Evolutionary conservation across 2,797 vertebrate species (phyloP), one percentile per base, ranked within the genome.

Genomic region (Eulemur mongoz): DNA sequence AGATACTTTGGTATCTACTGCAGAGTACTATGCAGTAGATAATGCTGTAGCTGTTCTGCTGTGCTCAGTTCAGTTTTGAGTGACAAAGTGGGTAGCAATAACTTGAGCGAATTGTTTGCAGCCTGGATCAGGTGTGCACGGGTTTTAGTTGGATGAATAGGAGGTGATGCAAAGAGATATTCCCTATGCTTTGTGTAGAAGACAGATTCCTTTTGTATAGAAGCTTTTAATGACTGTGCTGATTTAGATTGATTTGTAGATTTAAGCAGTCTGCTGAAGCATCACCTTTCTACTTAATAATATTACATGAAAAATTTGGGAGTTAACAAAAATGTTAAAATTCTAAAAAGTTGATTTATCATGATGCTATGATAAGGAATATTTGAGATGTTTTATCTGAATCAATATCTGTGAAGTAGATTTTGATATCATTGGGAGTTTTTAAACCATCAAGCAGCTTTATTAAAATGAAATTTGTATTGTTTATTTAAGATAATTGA

Each of bases 401-500:
- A 79, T 91, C 38, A 22, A 4, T 89, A 8, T 85, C 38, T 67
- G 13, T 81, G 27, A 90, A 70, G 30, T 88, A 83, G 61, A 69
- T 72, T 52, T 78, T 93, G 61, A 22, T 85, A 25, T 40, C n/a
- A 18, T 69, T 59, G 52, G 30, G 59, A 54, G 22, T 89, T 92
- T 17, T 92, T 89, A 89, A 82, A 54, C 65, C 32, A 25, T 85
- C 27, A 69, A 65, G n/a, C 14, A 85, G 6, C 30, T 92, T 84
- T 94, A 59, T 35, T 95, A 89, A 94, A 88, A 73, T 93, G 48
- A 59, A 94, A 38, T 54, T 75, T 85, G 22, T 59, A 50, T 94
- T 78, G 7, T 57, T 92, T 79, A 50, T 22, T 85, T 81, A 75
- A 91, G n/a, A 75, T 67, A 72, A 50, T 40, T 35, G 50, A 59